Evolutionary conservation across 2,797 vertebrate species (phyloP).

Genomic region (Hoplostethus atlanticus): DNA sequence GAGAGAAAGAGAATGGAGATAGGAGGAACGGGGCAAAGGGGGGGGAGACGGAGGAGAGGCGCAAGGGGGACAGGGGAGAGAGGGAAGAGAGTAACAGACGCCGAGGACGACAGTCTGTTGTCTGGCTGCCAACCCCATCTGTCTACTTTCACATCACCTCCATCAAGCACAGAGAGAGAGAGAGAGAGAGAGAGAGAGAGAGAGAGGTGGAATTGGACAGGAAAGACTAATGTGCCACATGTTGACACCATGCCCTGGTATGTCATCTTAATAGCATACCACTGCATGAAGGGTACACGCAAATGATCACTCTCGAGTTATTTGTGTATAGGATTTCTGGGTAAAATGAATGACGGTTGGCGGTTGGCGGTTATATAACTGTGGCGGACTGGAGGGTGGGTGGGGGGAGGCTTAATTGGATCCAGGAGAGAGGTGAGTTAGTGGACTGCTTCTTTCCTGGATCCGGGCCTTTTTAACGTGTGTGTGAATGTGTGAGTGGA

Average conservation of each 20-base stretch:
- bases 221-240: slow-evolving; percentile 38
- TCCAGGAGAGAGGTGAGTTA: too few relatives aligned
- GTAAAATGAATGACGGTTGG: slow-evolving; percentile 22
- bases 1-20: neutral
- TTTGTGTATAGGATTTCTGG: neutral
- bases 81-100: slow-evolving; percentile 54
- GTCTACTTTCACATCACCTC: slow-evolving; percentile 84
- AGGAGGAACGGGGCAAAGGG: slow-evolving; percentile 1
- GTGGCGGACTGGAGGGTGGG: too few relatives aligned
- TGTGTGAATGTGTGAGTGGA: too few relatives aligned
- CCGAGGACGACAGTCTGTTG: slow-evolving; percentile 77
- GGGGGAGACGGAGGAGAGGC: slow-evolving; percentile 25
- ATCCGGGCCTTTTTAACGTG: too few relatives aligned
- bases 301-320: neutral
- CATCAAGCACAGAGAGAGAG: slow-evolving; percentile 53
- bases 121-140: slow-evolving; percentile 85
- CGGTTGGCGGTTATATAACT: neutral
- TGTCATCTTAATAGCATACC: slow-evolving; percentile 40
- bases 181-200: slow-evolving; percentile 26
- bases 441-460: too few relatives aligned
- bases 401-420: too few relatives aligned
- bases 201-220: slow-evolving; percentile 10
- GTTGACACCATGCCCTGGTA: slow-evolving; percentile 48
- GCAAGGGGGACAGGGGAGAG: slow-evolving; percentile 17
- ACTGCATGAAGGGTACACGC: slow-evolving; percentile 4